A percentile compares a stretch with the other conserved stretches of the same genome.
phyloP scores from a whole-genome alignment of 92 coral and sea anemone species.

The Pocillopora meandrina region DNA sequence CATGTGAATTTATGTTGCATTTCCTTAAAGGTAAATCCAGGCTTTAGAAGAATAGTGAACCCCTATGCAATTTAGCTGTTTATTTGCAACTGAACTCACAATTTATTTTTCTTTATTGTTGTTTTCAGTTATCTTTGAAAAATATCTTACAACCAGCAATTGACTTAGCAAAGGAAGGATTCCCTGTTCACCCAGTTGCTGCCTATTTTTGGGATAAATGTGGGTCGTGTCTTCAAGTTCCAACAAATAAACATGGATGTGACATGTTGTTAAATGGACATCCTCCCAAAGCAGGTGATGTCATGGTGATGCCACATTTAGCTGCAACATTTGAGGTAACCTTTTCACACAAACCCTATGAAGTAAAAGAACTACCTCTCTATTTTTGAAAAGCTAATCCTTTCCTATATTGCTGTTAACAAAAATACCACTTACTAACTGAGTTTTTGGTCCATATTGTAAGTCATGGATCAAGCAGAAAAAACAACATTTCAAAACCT shows the following conservation, averaged over 20 bases:
- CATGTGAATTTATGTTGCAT: neutral
- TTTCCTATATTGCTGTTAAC: neutral
- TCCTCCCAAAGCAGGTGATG: slow-evolving; percentile 87
- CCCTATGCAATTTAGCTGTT: neutral
- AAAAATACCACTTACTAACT: too few relatives aligned
- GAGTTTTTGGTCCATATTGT: too few relatives aligned
- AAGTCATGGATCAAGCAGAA: too few relatives aligned
- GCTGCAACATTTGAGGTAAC: slow-evolving; percentile 88
- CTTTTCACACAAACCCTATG: too few relatives aligned
- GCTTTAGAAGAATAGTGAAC: too few relatives aligned
- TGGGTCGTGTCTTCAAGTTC: slow-evolving; percentile 44
- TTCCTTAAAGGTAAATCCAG: too few relatives aligned
- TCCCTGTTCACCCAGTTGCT: slow-evolving; percentile 85
- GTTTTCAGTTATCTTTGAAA: slow-evolving; percentile 61
- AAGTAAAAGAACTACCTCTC: too few relatives aligned
- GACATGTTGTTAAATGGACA: slow-evolving; percentile 84
- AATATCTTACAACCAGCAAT: slow-evolving; percentile 91
- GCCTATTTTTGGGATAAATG: slow-evolving; percentile 73
- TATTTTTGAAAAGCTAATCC: neutral
- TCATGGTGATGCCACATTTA: slow-evolving; percentile 88
- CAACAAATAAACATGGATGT: slow-evolving; percentile 70
- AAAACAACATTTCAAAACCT: too few relatives aligned
- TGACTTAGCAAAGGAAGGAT: slow-evolving; percentile 79
- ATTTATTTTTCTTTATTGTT: neutral
- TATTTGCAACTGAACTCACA: neutral